These are phyloP conservation scores for Pyrocephalus nanus DNA, from an alignment of 2,797 vertebrate genomes.

Conservation along the genomic window DNA sequence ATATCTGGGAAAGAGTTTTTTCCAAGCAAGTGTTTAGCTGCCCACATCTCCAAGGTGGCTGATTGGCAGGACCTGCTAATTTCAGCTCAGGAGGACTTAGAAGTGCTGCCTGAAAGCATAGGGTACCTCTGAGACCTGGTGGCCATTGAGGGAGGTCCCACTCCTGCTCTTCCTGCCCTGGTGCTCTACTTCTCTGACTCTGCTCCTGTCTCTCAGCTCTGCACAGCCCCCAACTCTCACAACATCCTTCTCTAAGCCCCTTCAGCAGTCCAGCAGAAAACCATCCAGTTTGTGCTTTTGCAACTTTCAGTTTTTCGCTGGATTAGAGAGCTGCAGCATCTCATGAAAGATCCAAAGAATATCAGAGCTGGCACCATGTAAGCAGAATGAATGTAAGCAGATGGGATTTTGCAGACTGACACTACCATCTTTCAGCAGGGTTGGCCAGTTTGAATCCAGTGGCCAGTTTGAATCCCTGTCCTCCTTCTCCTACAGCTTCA, in stretches of 20 bases:
- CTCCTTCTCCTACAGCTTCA: background rate
- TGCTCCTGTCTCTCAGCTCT: background rate
- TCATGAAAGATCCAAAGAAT: background rate
- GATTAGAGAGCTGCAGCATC: background rate
- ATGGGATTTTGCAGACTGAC: background rate
- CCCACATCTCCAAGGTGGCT: background rate
- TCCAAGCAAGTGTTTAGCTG: background rate
- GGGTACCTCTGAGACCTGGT: background rate
- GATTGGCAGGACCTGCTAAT: background rate
- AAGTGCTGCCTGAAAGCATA: fast-evolving
- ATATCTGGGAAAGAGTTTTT: background rate
- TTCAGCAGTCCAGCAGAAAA: background rate
- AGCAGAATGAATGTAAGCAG: background rate
- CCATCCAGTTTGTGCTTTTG: background rate
- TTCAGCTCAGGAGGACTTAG: background rate
- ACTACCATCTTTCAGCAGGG: background rate
- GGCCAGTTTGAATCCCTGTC: background rate
- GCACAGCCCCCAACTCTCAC: background rate
- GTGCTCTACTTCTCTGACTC: background rate
- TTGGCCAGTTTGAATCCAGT: background rate
- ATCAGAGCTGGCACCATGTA: background rate
- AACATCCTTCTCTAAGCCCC: background rate
- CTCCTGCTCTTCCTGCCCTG: background rate
- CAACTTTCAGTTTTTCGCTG: background rate
- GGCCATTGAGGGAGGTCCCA: background rate